phyloP scores from a whole-genome alignment of 2,888 invertebrate genomes.

The Crematogaster levior region DNA sequence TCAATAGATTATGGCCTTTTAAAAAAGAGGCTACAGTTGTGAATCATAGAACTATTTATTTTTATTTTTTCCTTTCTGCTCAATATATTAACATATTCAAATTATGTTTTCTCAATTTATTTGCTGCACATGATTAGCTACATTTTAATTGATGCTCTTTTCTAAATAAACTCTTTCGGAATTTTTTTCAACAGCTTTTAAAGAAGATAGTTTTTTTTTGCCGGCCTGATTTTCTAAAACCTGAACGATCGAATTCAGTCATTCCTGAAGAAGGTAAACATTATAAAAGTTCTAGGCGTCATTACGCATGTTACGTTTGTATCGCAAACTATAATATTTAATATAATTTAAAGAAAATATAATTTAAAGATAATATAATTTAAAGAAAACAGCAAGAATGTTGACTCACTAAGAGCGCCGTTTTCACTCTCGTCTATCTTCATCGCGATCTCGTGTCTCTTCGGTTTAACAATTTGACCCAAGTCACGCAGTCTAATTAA shows the following conservation, averaged over 20 bases:
- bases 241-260: background rate
- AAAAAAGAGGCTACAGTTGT: background rate
- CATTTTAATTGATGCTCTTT: background rate
- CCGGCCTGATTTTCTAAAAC: background rate
- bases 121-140: background rate
- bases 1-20: too few species aligned
- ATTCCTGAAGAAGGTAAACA: background rate
- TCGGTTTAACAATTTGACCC: background rate
- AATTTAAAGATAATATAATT: too few species aligned
- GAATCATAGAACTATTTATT: background rate
- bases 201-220: background rate
- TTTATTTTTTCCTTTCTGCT: background rate
- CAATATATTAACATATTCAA: background rate
- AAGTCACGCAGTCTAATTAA: constrained; percentile 9
- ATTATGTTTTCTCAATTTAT: background rate
- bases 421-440: constrained; percentile 61
- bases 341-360: too few species aligned
- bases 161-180: background rate
- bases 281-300: background rate
- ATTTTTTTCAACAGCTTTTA: too few species aligned
- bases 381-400: background rate
- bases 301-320: background rate
- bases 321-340: background rate
- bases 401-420: constrained; percentile 52
- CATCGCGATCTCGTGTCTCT: constrained; percentile 41